Conservation (phyloP, 35 echinoderm and acorn worm species). For the Acanthaster planci region DNA sequence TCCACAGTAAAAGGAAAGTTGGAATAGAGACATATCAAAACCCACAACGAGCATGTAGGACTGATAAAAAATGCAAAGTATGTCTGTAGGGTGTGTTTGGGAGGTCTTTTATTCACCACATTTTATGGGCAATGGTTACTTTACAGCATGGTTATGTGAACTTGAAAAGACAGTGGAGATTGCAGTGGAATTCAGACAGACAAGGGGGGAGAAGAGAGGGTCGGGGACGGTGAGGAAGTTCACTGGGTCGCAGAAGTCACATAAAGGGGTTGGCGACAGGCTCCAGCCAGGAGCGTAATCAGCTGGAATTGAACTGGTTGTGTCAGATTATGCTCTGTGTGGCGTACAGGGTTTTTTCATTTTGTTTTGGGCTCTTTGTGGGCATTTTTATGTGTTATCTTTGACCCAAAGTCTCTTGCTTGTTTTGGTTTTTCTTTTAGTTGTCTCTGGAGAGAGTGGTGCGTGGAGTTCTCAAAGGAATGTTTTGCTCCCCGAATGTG, state of each 20-base stretch:
- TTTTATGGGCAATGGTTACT: neutral
- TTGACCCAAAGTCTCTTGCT: neutral
- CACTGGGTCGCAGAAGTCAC: neutral
- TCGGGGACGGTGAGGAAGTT: neutral
- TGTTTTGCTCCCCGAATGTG: too few relatives aligned
- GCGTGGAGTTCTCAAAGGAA: neutral
- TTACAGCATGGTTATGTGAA: constrained; percentile 18
- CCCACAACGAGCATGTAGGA: neutral
- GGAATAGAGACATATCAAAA: neutral
- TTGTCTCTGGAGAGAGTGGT: constrained; percentile 9
- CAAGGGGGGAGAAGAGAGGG: neutral
- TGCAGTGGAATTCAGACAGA: neutral
- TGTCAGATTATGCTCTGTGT: neutral
- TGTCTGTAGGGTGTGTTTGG: constrained; percentile 8
- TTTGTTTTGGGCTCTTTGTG: neutral
- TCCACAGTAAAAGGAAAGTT: too few relatives aligned
- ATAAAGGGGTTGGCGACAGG: constrained; percentile 1
- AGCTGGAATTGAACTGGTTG: constrained; percentile 6
- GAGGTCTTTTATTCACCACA: too few relatives aligned
- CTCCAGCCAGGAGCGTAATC: constrained; percentile 23
- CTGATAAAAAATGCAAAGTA: neutral
- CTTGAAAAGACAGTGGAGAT: neutral
- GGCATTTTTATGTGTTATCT: neutral
- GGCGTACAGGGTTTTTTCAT: neutral
- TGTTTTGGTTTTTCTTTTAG: neutral